These are phyloP conservation scores for Zaprionus nigranus DNA, from an alignment of 1,140 invertebrate genomes.

Conservation along the genomic window DNA sequence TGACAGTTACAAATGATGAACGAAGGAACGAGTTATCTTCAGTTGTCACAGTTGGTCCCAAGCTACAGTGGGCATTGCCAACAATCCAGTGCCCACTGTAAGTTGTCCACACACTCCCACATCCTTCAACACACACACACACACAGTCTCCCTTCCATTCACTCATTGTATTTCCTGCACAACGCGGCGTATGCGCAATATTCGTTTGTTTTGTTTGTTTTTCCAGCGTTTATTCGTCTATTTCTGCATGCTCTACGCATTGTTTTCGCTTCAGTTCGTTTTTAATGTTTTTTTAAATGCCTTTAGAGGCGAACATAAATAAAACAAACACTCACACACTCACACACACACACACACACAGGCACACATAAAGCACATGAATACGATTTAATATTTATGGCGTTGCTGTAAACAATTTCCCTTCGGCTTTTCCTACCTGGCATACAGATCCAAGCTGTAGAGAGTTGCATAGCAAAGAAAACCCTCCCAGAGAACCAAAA, in stretches of 20 bases:
- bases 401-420: constrained; percentile 56
- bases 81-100: neutral
- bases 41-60: constrained; percentile 17
- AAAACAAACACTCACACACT: constrained; percentile 19
- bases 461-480: constrained; percentile 3
- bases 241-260: constrained; percentile 11
- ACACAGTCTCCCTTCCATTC: neutral
- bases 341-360: neutral
- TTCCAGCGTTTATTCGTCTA: neutral
- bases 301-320: constrained; percentile 55
- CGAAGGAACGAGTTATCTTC: constrained; percentile 6
- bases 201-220: constrained; percentile 1
- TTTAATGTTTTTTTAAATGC: constrained; percentile 65
- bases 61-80: constrained; percentile 23
- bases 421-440: constrained; percentile 13
- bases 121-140: constrained; percentile 4
- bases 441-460: neutral
- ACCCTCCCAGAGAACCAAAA: constrained; percentile 2
- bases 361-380: constrained; percentile 39
- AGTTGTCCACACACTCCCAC: constrained; percentile 12
- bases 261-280: constrained; percentile 1
- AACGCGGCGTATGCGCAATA: constrained; percentile 38
- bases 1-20: constrained; percentile 63
- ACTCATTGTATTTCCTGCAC: neutral
- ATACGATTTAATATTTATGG: constrained; percentile 66